phyloP scores from a whole-genome alignment of 2,888 invertebrate genomes.

The Resseliella maxima region DNA sequence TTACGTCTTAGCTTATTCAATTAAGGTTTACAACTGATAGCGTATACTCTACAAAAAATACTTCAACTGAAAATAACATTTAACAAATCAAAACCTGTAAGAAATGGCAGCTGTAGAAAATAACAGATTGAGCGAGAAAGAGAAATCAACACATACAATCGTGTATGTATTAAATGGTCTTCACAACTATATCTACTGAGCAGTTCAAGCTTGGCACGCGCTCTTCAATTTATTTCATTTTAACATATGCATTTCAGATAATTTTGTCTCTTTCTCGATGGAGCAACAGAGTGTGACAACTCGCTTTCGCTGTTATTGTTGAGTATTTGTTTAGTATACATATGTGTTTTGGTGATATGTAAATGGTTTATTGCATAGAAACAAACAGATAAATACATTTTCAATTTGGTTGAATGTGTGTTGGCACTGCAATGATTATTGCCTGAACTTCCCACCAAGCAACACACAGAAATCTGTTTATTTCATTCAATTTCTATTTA shows the following conservation, averaged over 20 bases:
- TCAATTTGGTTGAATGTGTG: neutral
- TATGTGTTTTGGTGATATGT: too few species aligned
- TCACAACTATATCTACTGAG: neutral
- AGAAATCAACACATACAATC: neutral
- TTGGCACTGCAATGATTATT: neutral
- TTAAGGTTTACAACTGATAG: conserved; percentile 47
- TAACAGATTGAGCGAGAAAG: too few species aligned
- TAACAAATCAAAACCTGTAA: neutral
- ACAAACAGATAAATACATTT: too few species aligned
- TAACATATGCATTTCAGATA: neutral
- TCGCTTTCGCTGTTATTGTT: neutral
- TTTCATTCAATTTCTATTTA: neutral
- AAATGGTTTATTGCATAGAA: too few species aligned
- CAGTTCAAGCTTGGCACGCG: conserved; percentile 6
- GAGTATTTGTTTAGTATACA: too few species aligned
- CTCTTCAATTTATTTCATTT: neutral
- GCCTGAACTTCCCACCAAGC: neutral
- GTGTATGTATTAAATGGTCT: neutral
- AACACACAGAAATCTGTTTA: neutral
- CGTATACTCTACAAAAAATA: neutral
- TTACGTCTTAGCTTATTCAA: conserved; percentile 22
- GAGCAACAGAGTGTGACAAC: neutral
- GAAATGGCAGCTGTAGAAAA: neutral
- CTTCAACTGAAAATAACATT: conserved; percentile 32
- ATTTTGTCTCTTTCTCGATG: neutral